Percentiles rank a stretch among this genome's conserved stretches.
Conservation (phyloP, 1,140 invertebrate genomes). For the Drosophila miranda region DNA sequence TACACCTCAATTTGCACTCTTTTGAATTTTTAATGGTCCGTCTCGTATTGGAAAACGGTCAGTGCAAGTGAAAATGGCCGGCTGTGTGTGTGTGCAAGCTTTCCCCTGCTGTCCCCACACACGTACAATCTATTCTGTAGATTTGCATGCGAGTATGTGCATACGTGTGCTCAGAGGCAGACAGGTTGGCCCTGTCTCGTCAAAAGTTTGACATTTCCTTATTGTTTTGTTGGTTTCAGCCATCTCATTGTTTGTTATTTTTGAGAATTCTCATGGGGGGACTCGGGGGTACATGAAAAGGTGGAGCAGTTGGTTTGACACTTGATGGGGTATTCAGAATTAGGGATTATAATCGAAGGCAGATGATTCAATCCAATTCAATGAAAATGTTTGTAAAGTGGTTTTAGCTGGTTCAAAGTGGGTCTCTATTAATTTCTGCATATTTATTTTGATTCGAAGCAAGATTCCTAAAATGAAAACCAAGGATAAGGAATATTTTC, state of each 20-base stretch:
- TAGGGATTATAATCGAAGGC: no score
- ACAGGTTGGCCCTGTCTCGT: constrained; percentile 66
- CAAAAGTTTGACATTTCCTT: constrained; percentile 52
- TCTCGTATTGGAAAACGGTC: constrained; percentile 30
- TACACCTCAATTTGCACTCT: constrained; percentile 37
- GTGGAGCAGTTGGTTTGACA: not conserved
- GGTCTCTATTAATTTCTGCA: no score
- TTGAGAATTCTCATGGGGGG: not conserved
- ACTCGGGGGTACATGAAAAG: not conserved
- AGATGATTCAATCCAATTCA: no score
- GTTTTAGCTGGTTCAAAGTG: no score
- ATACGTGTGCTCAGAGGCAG: constrained; percentile 28
- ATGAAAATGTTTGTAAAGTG: no score
- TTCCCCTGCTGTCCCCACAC: not conserved
- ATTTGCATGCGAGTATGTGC: constrained; percentile 7
- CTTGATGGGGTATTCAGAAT: no score
- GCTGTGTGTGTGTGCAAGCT: constrained; percentile 20
- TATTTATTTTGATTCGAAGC: no score
- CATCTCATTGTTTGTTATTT: constrained; percentile 19
- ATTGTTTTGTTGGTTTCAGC: constrained; percentile 33
- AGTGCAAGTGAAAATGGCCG: constrained; percentile 5
- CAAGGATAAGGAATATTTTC: no score
- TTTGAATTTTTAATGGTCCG: constrained; percentile 28
- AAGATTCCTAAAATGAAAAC: no score
- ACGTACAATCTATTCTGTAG: not conserved